Evolutionary conservation across 64 coral and sea anemone species (phyloP), one percentile per base, ranked within the genome.

Genomic region (Actinia equina): DNA sequence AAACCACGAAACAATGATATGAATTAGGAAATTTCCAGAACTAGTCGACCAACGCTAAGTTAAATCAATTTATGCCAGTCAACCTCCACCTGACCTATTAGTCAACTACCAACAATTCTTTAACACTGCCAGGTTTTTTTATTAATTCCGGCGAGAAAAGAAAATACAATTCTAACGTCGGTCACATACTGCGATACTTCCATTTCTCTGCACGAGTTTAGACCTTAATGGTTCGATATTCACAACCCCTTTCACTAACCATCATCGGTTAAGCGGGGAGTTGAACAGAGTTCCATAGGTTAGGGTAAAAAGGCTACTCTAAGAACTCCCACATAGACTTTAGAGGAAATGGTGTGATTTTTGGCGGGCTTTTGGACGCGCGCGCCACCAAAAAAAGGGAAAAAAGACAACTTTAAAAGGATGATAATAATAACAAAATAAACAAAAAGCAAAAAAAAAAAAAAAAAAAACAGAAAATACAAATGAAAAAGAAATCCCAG

Each of bases 301-400:
- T 41, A 71, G 11, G 69, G 69, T 11, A 71, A n/a, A 27, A 71
- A 71, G 25, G 25, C 25, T 71, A 71, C 69, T 27, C 25, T 13
- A 13, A 74, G 27, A 74, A 74, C 69, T 26, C 69, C 20, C 69
- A 74, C 69, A 74, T 65, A 20, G 69, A 74, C n/a, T 41, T 16
- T 14, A 26, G n/a, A 26, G 27, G 69, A 41, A 74, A 37, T 20
- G n/a, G 25, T 37, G 30, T 37, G n/a, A 14, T 74, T 74, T 37
- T 74, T 41, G 69, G 69, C 69, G 69, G 69, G 69, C 23, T 74
- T 30, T 74, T 74, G 69, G 69, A 74, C 69, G 69, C 69, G 69
- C 69, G 25, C 26, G 26, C 26, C 12, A 74, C 69, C 20, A 26
- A 10, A 30, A 71, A 30, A 71, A 26, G 41, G 25, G 1, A 23